phyloP scores from a whole-genome alignment of 2,113 vertebrate genomes.

The Picathartes gymnocephalus region DNA sequence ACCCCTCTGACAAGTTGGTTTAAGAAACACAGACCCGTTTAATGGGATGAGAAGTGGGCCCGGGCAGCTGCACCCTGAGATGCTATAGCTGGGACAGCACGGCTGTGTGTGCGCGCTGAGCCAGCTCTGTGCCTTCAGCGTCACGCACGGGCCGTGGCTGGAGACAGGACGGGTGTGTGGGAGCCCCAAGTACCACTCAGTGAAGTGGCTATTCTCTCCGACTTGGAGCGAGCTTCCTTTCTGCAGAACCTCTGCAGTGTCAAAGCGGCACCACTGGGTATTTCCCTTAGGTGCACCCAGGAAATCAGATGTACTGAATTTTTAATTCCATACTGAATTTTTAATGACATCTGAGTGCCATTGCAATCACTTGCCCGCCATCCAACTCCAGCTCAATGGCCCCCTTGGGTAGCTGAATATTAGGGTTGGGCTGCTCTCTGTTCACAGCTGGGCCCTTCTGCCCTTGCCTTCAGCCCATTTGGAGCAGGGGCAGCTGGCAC shows the following conservation, averaged over 20 bases:
- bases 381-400: background rate
- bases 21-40: accelerated
- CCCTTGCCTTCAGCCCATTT: background rate
- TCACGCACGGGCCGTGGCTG: accelerated
- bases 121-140: background rate
- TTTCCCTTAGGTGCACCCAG: background rate
- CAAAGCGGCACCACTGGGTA: background rate
- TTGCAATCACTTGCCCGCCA: background rate
- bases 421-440: background rate
- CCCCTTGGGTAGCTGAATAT: background rate
- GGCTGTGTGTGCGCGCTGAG: background rate
- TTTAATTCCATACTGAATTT: background rate
- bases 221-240: accelerated
- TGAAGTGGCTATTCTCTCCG: accelerated
- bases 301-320: background rate
- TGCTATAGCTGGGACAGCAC: background rate
- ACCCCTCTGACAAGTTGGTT: accelerated
- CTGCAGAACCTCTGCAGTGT: background rate
- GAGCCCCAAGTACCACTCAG: background rate
- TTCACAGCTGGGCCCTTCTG: background rate
- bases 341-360: background rate
- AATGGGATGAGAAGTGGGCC: accelerated
- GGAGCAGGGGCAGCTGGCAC: background rate
- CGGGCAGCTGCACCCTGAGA: accelerated
- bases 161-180: accelerated